Base-by-base conservation (phyloP, 2,888 invertebrate genomes). In the Zaprionus bogoriensis region DNA sequence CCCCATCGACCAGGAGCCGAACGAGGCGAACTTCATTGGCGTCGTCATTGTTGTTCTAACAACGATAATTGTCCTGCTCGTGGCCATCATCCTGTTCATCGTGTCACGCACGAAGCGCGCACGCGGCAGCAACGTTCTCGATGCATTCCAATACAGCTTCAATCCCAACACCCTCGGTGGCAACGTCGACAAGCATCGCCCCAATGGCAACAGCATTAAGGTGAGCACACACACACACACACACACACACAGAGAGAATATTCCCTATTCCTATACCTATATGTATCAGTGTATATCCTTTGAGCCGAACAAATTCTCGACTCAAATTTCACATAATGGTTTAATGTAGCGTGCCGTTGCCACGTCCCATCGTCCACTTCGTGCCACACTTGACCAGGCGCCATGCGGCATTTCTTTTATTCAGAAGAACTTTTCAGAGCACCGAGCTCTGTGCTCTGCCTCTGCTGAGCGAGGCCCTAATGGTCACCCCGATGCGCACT, bases 11-110 rank as follows among this genome's bases (percentile, higher is more conserved):
- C 92, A 92, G 62, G 92, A 92, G 74, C 92, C 92, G 61, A 88
- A 85, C 65, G 93, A 92, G 86, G 93, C 93, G 81, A 92, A 94
- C 88, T 91, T 90, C 78, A 93, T 94, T 80, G 94, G 94, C 60
- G 92, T 94, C 80, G 93, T 95, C 85, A 94, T 95, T 81, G 95
- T 94, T 62, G 93, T 94, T 58, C 92, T 95, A 83, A 94, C 94
- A 52, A 94, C 94, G 46, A 94, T 95, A 81, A 95, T 95, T 87
- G 92, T 95, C 61, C 92, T 95, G 86, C 92, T 95, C 69, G 92
- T 94, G 65, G 93, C 93, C 53, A 93, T 94, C 58, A 95, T 95
- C 86, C 92, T 93, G 75, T 93, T 95, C 90, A 94, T 95, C 90
- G 93, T 94, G 77, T 92, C 94, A 80, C 91, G 94, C 73, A 94